phyloP scores from a whole-genome alignment of 2,888 invertebrate genomes.

The Drosophila diplacantha region DNA sequence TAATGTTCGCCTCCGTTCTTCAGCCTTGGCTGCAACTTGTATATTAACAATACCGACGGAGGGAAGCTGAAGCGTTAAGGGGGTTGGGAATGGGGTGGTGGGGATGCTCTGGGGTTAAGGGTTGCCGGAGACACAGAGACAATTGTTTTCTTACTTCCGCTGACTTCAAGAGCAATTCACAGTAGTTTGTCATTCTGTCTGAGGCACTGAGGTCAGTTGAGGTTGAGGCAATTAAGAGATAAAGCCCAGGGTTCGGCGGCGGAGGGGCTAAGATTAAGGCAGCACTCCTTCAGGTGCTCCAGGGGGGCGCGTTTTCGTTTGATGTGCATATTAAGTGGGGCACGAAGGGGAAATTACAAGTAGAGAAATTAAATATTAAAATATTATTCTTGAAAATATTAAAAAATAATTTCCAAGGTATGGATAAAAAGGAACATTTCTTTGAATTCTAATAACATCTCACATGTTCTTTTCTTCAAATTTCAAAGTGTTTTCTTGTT shows the following conservation, averaged over 20 bases:
- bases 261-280: not conserved
- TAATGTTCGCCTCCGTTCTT: constrained; percentile 37
- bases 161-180: constrained; percentile 40
- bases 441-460: no score
- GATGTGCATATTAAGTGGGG: constrained; percentile 1
- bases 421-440: no score
- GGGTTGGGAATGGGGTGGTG: not conserved
- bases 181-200: constrained; percentile 43
- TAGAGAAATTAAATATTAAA: not conserved
- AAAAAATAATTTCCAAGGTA: no score
- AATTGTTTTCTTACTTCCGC: constrained; percentile 43
- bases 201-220: constrained; percentile 31
- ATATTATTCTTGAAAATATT: no score
- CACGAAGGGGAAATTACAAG: not conserved
- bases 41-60: constrained; percentile 26
- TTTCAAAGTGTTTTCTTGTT: no score
- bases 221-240: constrained; percentile 39
- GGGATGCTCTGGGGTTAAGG: constrained; percentile 3
- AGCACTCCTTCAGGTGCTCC: constrained; percentile 4
- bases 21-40: constrained; percentile 45
- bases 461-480: not conserved
- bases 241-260: not conserved
- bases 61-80: not conserved
- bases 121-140: constrained; percentile 31
- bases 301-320: not conserved